phyloP scores from a whole-genome alignment of 2,888 invertebrate genomes.

The Lasioglossum oenotherae region DNA sequence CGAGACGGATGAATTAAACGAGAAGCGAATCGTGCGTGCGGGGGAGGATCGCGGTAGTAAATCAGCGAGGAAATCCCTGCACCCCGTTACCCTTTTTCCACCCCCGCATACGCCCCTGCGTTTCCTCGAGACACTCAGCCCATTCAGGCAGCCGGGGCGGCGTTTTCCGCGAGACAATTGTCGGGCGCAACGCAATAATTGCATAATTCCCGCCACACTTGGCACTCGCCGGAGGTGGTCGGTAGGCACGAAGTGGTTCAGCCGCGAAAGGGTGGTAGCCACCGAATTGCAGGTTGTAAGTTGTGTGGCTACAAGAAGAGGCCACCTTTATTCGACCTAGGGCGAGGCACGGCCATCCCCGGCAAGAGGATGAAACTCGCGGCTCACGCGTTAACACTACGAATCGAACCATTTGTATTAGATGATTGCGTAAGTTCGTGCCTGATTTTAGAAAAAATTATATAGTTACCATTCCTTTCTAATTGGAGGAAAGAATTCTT shows the following conservation, averaged over 20 bases:
- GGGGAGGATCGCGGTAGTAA: constrained; percentile 46
- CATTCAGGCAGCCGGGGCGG: constrained; percentile 64
- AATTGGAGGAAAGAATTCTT: too few relatives aligned
- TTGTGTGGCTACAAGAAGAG: constrained; percentile 33
- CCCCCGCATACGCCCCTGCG: constrained; percentile 1
- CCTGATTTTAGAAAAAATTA: too few relatives aligned
- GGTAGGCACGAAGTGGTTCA: constrained; percentile 50
- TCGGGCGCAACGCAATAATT: constrained; percentile 81
- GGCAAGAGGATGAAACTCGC: constrained; percentile 23
- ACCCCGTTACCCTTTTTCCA: constrained; percentile 27
- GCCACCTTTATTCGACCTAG: constrained; percentile 40
- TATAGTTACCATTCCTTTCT: too few relatives aligned
- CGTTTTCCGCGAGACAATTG: constrained; percentile 79
- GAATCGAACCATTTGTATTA: background rate
- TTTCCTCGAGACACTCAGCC: constrained; percentile 60
- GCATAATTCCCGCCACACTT: constrained; percentile 80
- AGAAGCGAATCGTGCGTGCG: constrained; percentile 30
- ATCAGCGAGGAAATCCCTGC: constrained; percentile 63
- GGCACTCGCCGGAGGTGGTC: constrained; percentile 58
- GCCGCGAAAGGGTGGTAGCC: constrained; percentile 52
- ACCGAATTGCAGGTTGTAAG: constrained; percentile 52
- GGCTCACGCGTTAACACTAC: background rate
- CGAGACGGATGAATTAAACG: constrained; percentile 45
- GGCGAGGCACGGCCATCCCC: background rate
- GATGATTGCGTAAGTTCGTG: too few relatives aligned